Conservation (phyloP, 1,140 invertebrate species). For the Phymastichus coffea region DNA sequence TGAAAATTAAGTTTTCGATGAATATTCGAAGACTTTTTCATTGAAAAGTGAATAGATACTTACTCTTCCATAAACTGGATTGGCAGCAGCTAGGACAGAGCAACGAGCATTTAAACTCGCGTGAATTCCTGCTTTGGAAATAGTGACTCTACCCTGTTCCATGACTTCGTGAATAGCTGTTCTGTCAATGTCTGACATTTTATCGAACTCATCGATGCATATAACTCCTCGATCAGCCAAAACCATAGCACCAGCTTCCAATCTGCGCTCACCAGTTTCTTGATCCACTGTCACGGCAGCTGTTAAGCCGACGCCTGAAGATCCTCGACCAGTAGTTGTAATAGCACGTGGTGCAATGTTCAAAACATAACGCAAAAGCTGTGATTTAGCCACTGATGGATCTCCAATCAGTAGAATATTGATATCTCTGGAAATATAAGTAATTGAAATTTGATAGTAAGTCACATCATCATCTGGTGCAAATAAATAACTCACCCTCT, state of each 20-base stretch:
- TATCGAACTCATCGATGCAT: slow-evolving; percentile 99
- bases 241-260: slow-evolving; percentile 99
- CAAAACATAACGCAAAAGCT: slow-evolving; percentile 92
- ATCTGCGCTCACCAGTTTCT: slow-evolving; percentile 85
- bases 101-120: slow-evolving; percentile 97
- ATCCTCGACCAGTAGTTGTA: slow-evolving; percentile 94
- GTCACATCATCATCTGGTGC: background rate
- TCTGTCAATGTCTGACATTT: slow-evolving; percentile 99
- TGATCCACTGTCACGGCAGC: slow-evolving; percentile 96
- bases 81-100: slow-evolving; percentile 97
- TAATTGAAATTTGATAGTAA: background rate
- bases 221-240: slow-evolving; percentile 96
- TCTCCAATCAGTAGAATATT: slow-evolving; percentile 97
- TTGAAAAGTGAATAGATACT: slow-evolving; percentile 36
- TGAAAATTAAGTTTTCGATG: slow-evolving; percentile 36
- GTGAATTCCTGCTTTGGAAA: slow-evolving; percentile 98
- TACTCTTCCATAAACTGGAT: slow-evolving; percentile 98
- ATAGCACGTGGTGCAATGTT: slow-evolving; percentile 93
- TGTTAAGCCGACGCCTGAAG: slow-evolving; percentile 96
- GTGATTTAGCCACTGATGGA: slow-evolving; percentile 98
- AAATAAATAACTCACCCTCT: slow-evolving; percentile 72
- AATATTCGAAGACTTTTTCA: background rate
- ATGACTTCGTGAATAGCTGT: slow-evolving; percentile 99
- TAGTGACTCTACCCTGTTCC: slow-evolving; percentile 94
- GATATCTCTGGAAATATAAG: slow-evolving; percentile 73